Conservation (phyloP, 2,888 invertebrate genomes). For the Cheilosia grossa region DNA sequence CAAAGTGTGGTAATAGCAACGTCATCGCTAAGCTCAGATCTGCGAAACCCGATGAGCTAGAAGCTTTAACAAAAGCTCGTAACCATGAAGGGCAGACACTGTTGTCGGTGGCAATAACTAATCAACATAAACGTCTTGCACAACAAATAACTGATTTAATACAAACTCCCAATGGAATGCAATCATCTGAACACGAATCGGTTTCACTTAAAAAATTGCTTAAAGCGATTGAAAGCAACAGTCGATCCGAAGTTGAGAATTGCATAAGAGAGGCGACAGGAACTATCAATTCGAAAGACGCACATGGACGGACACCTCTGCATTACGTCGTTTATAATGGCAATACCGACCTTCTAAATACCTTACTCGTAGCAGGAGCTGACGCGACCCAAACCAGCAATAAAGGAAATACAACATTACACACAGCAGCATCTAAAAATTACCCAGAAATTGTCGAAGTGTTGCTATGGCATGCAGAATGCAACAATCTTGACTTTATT, state of each 20-base stretch:
- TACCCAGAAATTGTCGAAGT: too few relatives aligned
- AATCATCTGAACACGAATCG: too few relatives aligned
- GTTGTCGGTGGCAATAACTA: neutral
- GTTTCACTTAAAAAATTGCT: neutral
- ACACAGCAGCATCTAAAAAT: too few relatives aligned
- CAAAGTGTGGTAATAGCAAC: neutral
- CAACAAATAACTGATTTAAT: neutral
- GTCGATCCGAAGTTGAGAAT: neutral
- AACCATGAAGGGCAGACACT: neutral
- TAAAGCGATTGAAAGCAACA: neutral
- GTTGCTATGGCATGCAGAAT: too few relatives aligned
- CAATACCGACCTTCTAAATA: too few relatives aligned
- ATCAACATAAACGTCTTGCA: neutral
- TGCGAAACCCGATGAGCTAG: neutral
- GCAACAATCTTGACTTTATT: too few relatives aligned
- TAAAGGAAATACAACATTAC: too few relatives aligned
- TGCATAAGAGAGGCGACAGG: neutral
- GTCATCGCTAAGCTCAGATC: neutral
- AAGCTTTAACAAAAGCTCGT: neutral
- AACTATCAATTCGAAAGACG: neutral
- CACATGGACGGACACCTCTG: neutral
- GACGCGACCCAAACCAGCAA: too few relatives aligned
- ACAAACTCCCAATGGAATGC: neutral
- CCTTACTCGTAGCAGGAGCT: too few relatives aligned
- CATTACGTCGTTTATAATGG: neutral